Evolutionary conservation across 2,113 vertebrate genomes (phyloP).

Genomic region (Embiotoca jacksoni): DNA sequence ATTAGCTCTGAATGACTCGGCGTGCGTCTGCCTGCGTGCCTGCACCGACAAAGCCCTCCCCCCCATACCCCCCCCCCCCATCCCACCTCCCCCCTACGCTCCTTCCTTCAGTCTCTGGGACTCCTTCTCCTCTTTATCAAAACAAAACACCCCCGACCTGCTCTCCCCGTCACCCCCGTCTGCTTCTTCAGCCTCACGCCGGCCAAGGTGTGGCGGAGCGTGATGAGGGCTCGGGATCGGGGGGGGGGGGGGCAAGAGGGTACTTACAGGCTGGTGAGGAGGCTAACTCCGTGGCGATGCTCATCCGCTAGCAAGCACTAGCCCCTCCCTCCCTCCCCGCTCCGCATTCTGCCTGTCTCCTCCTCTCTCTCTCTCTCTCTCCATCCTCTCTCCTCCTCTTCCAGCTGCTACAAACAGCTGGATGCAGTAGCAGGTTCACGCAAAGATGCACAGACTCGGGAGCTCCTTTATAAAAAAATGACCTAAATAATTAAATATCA

Average conservation of each 20-base stretch:
- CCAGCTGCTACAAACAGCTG: constrained; percentile 32
- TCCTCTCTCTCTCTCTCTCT: constrained; percentile 15
- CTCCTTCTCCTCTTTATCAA: constrained; percentile 21
- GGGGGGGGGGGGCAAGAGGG: background rate
- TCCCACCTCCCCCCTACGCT: constrained; percentile 11
- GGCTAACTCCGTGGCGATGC: constrained; percentile 43
- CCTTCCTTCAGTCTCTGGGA: background rate
- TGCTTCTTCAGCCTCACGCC: background rate
- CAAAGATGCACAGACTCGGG: background rate
- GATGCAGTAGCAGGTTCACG: constrained; percentile 32
- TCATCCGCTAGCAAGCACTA: constrained; percentile 34
- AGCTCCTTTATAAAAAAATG: too few relatives aligned
- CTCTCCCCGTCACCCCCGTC: background rate
- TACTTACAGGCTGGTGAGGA: constrained; percentile 72
- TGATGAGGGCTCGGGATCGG: constrained; percentile 8
- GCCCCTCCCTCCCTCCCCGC: background rate
- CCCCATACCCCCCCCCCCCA: constrained; percentile 16
- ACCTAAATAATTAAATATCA: too few relatives aligned
- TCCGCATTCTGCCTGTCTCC: background rate
- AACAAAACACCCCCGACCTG: constrained; percentile 39
- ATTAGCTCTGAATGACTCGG: too few relatives aligned
- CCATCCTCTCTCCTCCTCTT: background rate
- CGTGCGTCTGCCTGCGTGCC: too few relatives aligned
- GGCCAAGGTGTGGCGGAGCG: background rate
- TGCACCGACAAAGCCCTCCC: constrained; percentile 36